Evolutionary conservation across 2,888 invertebrate species (phyloP), one percentile per base, ranked within the genome.

Genomic region (Tinea trinotella): DNA sequence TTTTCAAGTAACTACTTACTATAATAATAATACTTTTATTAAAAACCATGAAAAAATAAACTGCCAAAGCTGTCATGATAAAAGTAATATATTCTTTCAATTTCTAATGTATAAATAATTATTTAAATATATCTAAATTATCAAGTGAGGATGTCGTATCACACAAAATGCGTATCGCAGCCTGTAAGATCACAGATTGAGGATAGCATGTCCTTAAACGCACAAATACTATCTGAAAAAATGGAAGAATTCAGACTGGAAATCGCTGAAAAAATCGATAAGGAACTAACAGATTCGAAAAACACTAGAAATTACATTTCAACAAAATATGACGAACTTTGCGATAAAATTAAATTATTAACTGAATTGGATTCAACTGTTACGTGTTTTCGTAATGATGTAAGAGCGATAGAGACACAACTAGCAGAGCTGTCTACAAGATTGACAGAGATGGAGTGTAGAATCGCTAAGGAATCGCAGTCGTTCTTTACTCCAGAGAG

Each of bases 321-420:
- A 0, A 76, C 80, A 61, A 83, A 83, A 24, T 85, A 83, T 24
- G 78, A 80, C 1, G 80, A 82, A 40, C 63, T 85, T 0, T 80
- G 77, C 44, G 67, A 57, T 5, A 85, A 84, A 60, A 82, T 85
- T 3, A 71, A 79, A 52, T 77, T 65, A 57, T 59, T 84, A 57
- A 69, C 80, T 0, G 82, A 82, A 49, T 15, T 84, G 34, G 82
- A 82, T 15, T 73, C 81, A 0, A 83, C 82, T 0, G 76, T 84
- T 1, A 72, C 70, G 0, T 78, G 79, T 0, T 83, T 84, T 57
- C 60, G 83, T 1, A 76, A 64, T 18, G 84, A 84, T 15, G 80
- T 84, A 1, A 78, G 74, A 17, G 62, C 76, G 0, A 76, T 84
- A 3, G 83, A 83, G 58, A 74, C 67, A 19, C 75, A 79, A 30